Conservation (phyloP, 2,888 invertebrate species). For the Nematopogon swammerdamellus region DNA sequence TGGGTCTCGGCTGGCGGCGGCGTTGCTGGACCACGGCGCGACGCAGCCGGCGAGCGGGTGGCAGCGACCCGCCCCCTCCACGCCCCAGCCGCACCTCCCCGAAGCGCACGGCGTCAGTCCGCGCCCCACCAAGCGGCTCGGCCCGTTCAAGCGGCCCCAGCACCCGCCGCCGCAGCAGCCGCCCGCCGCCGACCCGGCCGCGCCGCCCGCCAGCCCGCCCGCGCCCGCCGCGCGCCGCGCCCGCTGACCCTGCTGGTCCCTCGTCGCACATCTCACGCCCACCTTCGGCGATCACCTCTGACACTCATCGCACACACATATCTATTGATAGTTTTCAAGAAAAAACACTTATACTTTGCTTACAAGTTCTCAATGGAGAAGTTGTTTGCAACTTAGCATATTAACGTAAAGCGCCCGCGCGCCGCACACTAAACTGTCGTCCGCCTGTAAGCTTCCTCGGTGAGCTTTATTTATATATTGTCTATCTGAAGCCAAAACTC, state of each 20-base stretch:
- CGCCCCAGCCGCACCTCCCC: conserved; percentile 12
- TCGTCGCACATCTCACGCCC: not conserved
- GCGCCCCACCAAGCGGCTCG: conserved; percentile 66
- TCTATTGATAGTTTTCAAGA: too few relatives aligned
- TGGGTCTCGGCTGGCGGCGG: conserved; percentile 54
- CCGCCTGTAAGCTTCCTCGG: too few relatives aligned
- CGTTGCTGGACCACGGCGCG: conserved; percentile 57
- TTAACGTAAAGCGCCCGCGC: too few relatives aligned
- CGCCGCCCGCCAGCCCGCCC: conserved; percentile 9
- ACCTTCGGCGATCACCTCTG: too few relatives aligned
- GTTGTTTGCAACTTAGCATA: too few relatives aligned
- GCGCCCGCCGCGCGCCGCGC: conserved; percentile 24
- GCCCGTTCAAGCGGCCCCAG: conserved; percentile 58
- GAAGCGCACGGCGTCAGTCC: conserved; percentile 51
- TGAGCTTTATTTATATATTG: too few relatives aligned
- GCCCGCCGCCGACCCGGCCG: conserved; percentile 16
- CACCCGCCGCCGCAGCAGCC: conserved; percentile 19
- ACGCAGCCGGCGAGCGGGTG: conserved; percentile 24
- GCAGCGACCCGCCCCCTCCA: conserved; percentile 11
- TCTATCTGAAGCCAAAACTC: too few relatives aligned
- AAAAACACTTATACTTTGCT: too few relatives aligned
- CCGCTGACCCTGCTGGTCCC: conserved; percentile 18
- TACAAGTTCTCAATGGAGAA: too few relatives aligned
- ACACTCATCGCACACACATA: too few relatives aligned
- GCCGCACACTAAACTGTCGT: too few relatives aligned